phyloP scores from a whole-genome alignment of 2,888 invertebrate genomes.

The Pachymerium ferrugineum region DNA sequence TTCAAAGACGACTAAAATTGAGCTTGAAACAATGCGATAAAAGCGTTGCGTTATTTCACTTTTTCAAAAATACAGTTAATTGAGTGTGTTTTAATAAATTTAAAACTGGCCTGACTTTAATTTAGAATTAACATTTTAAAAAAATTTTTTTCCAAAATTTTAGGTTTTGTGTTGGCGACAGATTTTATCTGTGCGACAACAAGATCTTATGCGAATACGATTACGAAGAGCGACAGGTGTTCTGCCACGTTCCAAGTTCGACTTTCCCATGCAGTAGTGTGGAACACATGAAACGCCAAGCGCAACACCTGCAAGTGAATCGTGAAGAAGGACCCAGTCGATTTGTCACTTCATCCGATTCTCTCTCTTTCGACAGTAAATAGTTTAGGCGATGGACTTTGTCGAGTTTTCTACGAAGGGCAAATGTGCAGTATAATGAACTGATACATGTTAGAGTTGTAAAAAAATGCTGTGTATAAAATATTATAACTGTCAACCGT shows the following conservation, averaged over 20 bases:
- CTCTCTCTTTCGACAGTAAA: not conserved
- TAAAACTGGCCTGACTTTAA: not conserved
- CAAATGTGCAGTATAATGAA: not conserved
- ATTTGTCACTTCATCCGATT: not conserved
- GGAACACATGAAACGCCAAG: conserved; percentile 62
- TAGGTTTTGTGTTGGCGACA: conserved; percentile 92
- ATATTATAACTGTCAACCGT: no score
- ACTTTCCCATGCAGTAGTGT: conserved; percentile 72
- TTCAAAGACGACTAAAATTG: conserved; percentile 9
- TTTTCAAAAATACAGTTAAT: not conserved
- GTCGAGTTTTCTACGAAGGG: no score
- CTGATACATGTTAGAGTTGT: not conserved
- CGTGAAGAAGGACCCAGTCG: not conserved
- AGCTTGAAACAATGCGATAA: conserved; percentile 6
- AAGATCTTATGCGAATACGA: conserved; percentile 92
- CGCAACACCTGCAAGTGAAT: conserved; percentile 42
- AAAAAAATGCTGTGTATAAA: no score
- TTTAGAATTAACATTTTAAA: not conserved
- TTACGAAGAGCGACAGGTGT: conserved; percentile 84
- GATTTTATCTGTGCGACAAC: conserved; percentile 88
- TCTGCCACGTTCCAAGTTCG: conserved; percentile 71
- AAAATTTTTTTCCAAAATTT: conserved; percentile 35
- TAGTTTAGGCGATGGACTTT: no score
- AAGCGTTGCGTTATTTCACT: conserved; percentile 3
- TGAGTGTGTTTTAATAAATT: not conserved